Conservation (phyloP, 2,113 vertebrate species). For the Leucosticte australis region DNA sequence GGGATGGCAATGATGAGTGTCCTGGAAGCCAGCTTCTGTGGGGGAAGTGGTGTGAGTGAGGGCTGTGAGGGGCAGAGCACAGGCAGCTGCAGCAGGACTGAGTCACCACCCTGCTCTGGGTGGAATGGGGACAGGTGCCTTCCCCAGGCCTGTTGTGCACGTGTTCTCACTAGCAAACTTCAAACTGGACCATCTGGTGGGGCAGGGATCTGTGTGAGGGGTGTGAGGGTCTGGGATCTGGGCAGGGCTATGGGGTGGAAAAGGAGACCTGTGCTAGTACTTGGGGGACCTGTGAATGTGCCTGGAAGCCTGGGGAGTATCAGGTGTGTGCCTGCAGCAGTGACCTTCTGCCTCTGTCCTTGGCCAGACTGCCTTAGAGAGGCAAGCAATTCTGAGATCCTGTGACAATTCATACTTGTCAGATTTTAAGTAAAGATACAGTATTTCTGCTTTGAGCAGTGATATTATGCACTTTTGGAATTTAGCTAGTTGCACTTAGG, state of each 20-base stretch:
- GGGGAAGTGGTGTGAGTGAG: background rate
- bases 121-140: rapidly evolving
- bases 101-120: background rate
- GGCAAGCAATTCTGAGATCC: background rate
- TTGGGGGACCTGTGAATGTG: background rate
- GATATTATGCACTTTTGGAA: background rate
- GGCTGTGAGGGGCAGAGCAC: background rate
- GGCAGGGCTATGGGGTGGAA: background rate
- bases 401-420: background rate
- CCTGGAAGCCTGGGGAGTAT: background rate
- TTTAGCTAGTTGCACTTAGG: background rate
- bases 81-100: background rate
- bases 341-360: background rate
- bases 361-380: background rate
- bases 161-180: background rate
- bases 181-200: no score
- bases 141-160: background rate
- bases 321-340: background rate
- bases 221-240: background rate
- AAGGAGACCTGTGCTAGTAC: background rate
- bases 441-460: background rate
- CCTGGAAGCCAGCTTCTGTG: background rate
- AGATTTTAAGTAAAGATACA: background rate
- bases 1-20: background rate
- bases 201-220: background rate